Evolutionary conservation across 2,797 vertebrate species (phyloP).

Genomic region (Sebastes dallii): DNA sequence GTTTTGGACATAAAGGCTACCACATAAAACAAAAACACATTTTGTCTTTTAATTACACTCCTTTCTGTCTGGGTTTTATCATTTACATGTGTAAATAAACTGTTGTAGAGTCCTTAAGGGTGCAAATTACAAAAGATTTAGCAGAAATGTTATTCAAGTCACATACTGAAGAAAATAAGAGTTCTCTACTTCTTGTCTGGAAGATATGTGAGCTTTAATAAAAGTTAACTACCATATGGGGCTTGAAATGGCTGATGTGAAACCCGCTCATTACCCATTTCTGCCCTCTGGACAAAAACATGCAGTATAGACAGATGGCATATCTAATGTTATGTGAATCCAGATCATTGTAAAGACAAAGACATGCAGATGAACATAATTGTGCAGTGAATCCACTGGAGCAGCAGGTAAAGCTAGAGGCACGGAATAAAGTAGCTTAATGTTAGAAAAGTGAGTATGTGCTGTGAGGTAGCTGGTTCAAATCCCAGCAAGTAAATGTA

Average conservation of each 20-base stretch:
- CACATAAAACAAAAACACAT: background rate
- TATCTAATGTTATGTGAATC: constrained; percentile 15
- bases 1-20: background rate
- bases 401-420: constrained; percentile 44
- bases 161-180: background rate
- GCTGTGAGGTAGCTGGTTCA: constrained; percentile 24
- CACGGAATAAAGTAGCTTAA: background rate
- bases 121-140: background rate
- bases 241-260: constrained; percentile 25
- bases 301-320: constrained; percentile 53
- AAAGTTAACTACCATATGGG: constrained; percentile 49
- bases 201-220: constrained; percentile 48
- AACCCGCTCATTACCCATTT: constrained; percentile 38
- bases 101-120: background rate
- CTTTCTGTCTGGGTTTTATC: background rate
- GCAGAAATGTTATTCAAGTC: background rate
- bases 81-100: background rate
- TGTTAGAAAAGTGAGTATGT: constrained; percentile 1
- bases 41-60: background rate
- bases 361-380: constrained; percentile 20
- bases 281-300: constrained; percentile 45
- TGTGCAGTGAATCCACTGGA: constrained; percentile 28
- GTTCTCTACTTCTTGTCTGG: background rate
- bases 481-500: constrained; percentile 18
- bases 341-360: constrained; percentile 31